Evolutionary conservation across 2,888 invertebrate genomes (phyloP).

Genomic region (Serripes groenlandicus): DNA sequence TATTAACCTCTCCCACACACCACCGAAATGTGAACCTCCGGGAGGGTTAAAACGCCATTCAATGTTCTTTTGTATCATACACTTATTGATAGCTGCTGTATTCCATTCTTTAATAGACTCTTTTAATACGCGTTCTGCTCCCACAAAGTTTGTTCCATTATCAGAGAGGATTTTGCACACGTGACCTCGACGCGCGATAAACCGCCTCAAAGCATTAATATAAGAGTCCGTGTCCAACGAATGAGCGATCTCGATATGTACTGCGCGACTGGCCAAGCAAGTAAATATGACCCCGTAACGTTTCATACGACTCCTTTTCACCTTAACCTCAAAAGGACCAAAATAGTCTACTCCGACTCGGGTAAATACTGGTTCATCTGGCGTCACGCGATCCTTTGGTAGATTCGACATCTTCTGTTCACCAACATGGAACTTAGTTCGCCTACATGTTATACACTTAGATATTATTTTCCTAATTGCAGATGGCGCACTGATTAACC

Average conservation of each 20-base stretch:
- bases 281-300: conserved; percentile 67
- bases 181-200: conserved; percentile 51
- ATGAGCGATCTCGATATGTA: conserved; percentile 58
- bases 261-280: conserved; percentile 50
- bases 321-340: conserved; percentile 63
- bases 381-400: conserved; percentile 33
- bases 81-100: background rate
- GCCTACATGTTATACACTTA: conserved; percentile 50
- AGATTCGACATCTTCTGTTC: conserved; percentile 52
- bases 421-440: background rate
- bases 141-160: conserved; percentile 62
- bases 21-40: conserved; percentile 39
- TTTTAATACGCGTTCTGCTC: conserved; percentile 49
- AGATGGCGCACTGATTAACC: conserved; percentile 44
- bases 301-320: conserved; percentile 50
- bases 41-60: conserved; percentile 61
- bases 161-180: conserved; percentile 40
- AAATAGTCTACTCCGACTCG: conserved; percentile 63
- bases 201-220: conserved; percentile 46
- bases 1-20: conserved; percentile 46
- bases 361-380: conserved; percentile 52
- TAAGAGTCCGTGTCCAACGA: conserved; percentile 51
- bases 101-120: background rate
- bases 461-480: conserved; percentile 37
- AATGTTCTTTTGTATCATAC: conserved; percentile 28